phyloP scores from a whole-genome alignment of 2,888 invertebrate species.

The Nebria brevicollis region DNA sequence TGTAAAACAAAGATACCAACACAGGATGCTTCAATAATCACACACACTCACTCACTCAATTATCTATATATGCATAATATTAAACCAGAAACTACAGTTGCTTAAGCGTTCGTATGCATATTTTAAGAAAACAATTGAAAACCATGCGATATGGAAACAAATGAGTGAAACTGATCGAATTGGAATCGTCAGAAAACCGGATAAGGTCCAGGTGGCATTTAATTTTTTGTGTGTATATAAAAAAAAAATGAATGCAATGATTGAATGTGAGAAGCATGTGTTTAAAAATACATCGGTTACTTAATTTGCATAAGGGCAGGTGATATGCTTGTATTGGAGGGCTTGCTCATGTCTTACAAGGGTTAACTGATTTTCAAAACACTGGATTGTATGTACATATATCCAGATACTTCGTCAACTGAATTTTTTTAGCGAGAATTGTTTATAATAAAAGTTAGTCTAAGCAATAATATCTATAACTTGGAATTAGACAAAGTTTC shows the following conservation, averaged over 20 bases:
- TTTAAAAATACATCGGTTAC: constrained; percentile 42
- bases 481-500: not conserved
- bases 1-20: not conserved
- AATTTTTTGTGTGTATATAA: constrained; percentile 18
- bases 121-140: no score
- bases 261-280: constrained; percentile 46
- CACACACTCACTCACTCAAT: no score
- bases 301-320: constrained; percentile 44
- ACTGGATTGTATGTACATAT: not conserved
- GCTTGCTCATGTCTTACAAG: not conserved
- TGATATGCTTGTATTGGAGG: constrained; percentile 6
- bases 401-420: not conserved
- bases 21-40: not conserved
- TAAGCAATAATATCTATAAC: not conserved
- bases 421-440: not conserved
- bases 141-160: no score
- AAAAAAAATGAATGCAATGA: constrained; percentile 24
- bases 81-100: not conserved
- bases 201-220: constrained; percentile 25
- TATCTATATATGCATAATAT: not conserved
- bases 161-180: no score
- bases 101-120: no score
- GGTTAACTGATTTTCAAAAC: not conserved
- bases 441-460: not conserved
- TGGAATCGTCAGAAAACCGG: not conserved